Evolutionary conservation across 2,113 vertebrate genomes (phyloP).

Genomic region (Micronisus gabar): DNA sequence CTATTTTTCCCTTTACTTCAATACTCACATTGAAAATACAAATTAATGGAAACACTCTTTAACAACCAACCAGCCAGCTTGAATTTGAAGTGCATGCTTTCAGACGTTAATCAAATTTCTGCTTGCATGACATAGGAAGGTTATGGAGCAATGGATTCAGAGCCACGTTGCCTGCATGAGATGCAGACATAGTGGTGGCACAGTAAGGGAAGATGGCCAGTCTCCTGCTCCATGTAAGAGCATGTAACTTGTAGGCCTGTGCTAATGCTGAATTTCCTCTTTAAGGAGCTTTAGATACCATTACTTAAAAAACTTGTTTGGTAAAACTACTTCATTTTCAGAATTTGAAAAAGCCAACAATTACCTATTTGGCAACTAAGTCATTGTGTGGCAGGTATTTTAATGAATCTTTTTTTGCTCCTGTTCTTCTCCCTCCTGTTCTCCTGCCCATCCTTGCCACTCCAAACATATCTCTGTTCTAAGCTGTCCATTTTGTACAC

Average conservation of each 20-base stretch:
- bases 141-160: background rate
- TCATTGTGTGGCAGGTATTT: background rate
- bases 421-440: background rate
- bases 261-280: background rate
- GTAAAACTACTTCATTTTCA: background rate
- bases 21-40: background rate
- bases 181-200: background rate
- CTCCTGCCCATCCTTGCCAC: background rate
- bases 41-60: background rate
- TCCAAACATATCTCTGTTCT: background rate
- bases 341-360: background rate
- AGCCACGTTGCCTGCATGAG: accelerated
- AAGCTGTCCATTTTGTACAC: background rate
- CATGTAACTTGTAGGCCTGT: background rate
- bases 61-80: background rate
- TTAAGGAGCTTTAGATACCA: background rate
- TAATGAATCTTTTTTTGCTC: background rate
- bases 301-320: background rate
- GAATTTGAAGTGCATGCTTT: slow-evolving; percentile 27
- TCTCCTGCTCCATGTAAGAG: background rate
- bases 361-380: background rate
- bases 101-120: background rate
- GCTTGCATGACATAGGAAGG: background rate
- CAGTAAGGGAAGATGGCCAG: background rate
- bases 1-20: background rate